Conservation (phyloP, 2,888 invertebrate species). For the Quadroppia sp. region DNA sequence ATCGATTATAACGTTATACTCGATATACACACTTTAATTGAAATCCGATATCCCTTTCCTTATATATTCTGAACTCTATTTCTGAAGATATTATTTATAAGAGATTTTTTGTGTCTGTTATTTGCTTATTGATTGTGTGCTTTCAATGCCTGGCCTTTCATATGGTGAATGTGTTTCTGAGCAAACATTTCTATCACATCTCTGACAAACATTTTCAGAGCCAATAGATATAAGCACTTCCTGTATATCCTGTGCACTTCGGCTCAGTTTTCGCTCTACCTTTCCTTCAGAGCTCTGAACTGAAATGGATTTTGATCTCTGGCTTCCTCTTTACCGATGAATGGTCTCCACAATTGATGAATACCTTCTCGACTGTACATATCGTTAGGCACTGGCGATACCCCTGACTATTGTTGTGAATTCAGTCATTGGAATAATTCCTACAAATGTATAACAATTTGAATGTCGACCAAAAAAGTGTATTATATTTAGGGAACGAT, state of each 20-base stretch:
- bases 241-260: neutral
- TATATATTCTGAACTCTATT: neutral
- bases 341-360: neutral
- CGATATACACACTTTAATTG: neutral
- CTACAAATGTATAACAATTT: no score
- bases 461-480: no score
- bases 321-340: neutral
- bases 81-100: no score
- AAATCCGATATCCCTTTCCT: neutral
- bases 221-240: conserved; percentile 14
- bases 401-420: no score
- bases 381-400: no score
- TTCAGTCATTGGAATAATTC: no score
- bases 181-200: neutral
- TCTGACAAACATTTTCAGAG: no score
- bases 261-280: conserved; percentile 10
- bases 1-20: no score
- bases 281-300: neutral
- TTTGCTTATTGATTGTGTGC: conserved; percentile 18
- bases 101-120: neutral
- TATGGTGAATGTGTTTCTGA: neutral
- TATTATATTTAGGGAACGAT: no score
- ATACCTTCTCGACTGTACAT: neutral
- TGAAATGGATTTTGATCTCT: conserved; percentile 3
- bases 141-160: neutral